Base-by-base conservation (phyloP, 2,797 vertebrate species). In the Oceanodroma leucorhoa region DNA sequence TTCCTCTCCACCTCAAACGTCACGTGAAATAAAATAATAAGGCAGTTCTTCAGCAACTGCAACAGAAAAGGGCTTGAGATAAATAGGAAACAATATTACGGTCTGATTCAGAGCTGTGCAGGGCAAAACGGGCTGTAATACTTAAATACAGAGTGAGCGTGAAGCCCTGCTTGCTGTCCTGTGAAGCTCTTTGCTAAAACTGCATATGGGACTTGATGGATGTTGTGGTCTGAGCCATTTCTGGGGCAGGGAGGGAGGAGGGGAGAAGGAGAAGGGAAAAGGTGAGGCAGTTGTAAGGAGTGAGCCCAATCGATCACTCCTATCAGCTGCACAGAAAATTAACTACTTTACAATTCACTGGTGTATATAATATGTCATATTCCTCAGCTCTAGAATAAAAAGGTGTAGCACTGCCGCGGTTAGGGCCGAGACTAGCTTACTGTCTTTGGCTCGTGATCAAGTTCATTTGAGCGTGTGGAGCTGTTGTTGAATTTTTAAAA, bases 321-420 rank as follows among this genome's bases (percentile, higher is more conserved):
- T 91, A 83, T 93, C 83, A 77, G n/a, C 83, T 93, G 71, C 81
- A 54, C 41, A 69, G 81, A 87, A 87, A 80, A 96, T 87, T 77
- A 90, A 92, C 65, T 89, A 57, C 94, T 96, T 92, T 93, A 83
- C 92, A 89, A 92, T 92, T 95, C 88, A 94, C 88, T 95, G 50
- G 54, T 87, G 71, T 93, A 15, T 89, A 80, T 87, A 87, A 43
- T 54, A 29, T 50, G 64, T 71, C 93, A 54, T 91, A 75, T 81
- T 89, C 40, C 34, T 87, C 61, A 60, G 64, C 53, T 92, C 27
- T 45, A 38, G 61, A 78, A 83, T 48, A 83, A 90, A 89, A 92
- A 83, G 38, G 41, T 77, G 32, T 69, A 83, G 65, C 24, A 16
- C 18, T 65, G 65, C 54, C 0, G 0, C 30, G 7, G 71, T 51